Conservation (phyloP, 2,113 vertebrate species). For the Dasyurus viverrinus region DNA sequence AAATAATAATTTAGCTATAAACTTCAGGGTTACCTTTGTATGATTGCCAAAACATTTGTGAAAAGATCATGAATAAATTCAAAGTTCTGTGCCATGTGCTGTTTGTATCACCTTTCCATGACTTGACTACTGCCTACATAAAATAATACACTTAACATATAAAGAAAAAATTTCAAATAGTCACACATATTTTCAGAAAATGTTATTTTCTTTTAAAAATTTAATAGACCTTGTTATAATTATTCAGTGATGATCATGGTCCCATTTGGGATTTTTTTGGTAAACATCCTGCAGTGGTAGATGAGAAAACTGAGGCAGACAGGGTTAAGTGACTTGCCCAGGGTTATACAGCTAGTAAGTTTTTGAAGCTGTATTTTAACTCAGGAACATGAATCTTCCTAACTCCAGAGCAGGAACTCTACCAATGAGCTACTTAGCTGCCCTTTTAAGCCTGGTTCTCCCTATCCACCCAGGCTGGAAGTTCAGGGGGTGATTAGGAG, state of each 20-base stretch:
- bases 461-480: not conserved
- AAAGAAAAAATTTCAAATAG: not conserved
- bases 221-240: not conserved
- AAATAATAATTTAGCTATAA: no score
- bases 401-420: not conserved
- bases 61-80: not conserved
- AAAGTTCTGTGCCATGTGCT: not conserved
- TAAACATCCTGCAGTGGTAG: not conserved
- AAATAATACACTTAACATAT: not conserved
- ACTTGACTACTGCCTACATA: not conserved
- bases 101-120: not conserved
- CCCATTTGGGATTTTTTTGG: not conserved
- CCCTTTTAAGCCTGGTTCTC: not conserved
- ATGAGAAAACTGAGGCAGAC: not conserved
- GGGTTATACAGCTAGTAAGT: not conserved
- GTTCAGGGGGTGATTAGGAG: not conserved
- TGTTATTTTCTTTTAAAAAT: not conserved
- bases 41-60: not conserved
- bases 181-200: not conserved
- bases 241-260: not conserved
- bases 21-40: no score
- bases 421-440: not conserved
- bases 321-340: not conserved
- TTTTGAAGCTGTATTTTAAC: not conserved
- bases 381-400: not conserved